Conservation (phyloP, 1,140 invertebrate genomes). For the Helicoverpa armigera region DNA sequence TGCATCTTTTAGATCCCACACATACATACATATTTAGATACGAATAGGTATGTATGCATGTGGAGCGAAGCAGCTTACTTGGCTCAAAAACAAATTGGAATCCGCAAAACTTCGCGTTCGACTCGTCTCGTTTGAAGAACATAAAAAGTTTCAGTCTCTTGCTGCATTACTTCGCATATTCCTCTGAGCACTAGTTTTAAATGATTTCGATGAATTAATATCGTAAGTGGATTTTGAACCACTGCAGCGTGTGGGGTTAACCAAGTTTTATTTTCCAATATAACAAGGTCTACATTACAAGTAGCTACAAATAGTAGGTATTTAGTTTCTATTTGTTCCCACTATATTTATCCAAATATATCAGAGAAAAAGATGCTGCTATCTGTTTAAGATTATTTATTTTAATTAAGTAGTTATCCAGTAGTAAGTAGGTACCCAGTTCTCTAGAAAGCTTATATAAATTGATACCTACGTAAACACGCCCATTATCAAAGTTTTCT, state of each 20-base stretch:
- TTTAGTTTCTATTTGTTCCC: no score
- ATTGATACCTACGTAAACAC: slow-evolving; percentile 1
- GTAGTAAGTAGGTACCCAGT: no score
- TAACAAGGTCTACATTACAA: background rate
- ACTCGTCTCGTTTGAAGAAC: slow-evolving; percentile 14
- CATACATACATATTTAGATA: background rate
- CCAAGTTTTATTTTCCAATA: no score
- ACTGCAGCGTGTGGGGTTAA: no score
- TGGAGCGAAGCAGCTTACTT: slow-evolving; percentile 13
- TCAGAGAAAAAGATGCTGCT: no score
- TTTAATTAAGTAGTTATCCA: no score
- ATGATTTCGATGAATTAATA: background rate
- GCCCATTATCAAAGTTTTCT: background rate
- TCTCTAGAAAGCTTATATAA: background rate
- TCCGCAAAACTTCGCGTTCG: slow-evolving; percentile 6
- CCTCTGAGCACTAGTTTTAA: background rate
- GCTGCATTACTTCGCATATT: background rate
- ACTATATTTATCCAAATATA: no score
- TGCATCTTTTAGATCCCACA: no score
- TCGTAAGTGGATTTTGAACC: no score
- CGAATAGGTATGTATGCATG: background rate
- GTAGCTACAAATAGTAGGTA: background rate
- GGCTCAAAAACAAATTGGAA: slow-evolving; percentile 27
- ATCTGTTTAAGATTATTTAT: no score
- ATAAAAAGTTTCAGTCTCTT: background rate